Evolutionary conservation across 2,888 invertebrate genomes (phyloP).

Genomic region (Phengaris arion): DNA sequence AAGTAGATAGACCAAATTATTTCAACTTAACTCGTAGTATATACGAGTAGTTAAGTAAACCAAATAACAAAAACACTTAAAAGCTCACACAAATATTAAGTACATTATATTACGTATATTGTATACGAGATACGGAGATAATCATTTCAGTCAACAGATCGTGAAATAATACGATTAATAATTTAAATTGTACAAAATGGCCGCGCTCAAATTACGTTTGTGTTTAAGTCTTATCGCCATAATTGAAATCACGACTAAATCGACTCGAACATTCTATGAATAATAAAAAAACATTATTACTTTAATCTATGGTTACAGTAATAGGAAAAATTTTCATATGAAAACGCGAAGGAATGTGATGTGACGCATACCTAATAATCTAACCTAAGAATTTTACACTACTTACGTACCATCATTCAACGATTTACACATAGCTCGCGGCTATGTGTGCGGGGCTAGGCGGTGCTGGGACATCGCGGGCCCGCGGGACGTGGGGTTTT

Average conservation of each 20-base stretch:
- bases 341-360: neutral
- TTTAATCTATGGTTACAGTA: constrained; percentile 40
- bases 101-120: neutral
- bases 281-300: constrained; percentile 58
- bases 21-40: too few species aligned
- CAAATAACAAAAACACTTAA: too few species aligned
- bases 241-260: constrained; percentile 70
- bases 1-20: too few species aligned
- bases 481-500: too few species aligned
- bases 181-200: constrained; percentile 9
- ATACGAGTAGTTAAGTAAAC: too few species aligned
- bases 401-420: too few species aligned
- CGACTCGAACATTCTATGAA: constrained; percentile 55
- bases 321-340: neutral
- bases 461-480: too few species aligned
- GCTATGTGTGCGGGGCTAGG: too few species aligned
- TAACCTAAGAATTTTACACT: too few species aligned
- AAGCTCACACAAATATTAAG: too few species aligned
- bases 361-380: neutral
- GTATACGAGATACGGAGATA: neutral
- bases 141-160: constrained; percentile 14
- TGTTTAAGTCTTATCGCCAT: constrained; percentile 59
- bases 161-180: constrained; percentile 19
- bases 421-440: too few species aligned
- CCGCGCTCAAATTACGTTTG: constrained; percentile 43